Evolutionary conservation across 2,888 invertebrate genomes (phyloP).

Genomic region (Heliconius cydno): DNA sequence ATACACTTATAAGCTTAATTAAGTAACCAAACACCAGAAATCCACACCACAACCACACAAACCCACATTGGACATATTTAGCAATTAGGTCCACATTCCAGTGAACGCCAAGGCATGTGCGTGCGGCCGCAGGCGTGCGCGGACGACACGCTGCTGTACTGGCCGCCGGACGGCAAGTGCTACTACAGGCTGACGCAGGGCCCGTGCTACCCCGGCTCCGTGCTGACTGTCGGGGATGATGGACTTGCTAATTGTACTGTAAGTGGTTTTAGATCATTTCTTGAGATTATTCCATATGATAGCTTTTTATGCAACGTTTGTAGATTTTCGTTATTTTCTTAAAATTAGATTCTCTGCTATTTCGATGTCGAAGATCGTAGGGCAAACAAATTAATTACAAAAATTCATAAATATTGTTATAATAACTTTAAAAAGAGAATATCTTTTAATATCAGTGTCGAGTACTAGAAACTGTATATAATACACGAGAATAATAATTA

Average conservation of each 20-base stretch:
- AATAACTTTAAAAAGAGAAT: background rate
- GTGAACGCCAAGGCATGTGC: constrained; percentile 88
- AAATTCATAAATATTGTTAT: background rate
- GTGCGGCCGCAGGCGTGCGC: constrained; percentile 86
- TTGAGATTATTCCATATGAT: too few species aligned
- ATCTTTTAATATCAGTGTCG: background rate
- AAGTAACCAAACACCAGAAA: background rate
- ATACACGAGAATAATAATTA: background rate
- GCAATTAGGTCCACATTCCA: constrained; percentile 40
- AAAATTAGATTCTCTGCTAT: too few species aligned
- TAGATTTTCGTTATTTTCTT: background rate
- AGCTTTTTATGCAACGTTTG: background rate
- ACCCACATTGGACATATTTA: background rate
- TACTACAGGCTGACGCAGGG: constrained; percentile 88
- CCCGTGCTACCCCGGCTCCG: constrained; percentile 89
- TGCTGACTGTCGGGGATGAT: constrained; percentile 84
- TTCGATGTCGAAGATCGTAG: background rate
- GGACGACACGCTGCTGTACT: constrained; percentile 86
- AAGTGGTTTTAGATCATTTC: constrained; percentile 48
- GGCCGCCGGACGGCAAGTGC: constrained; percentile 90
- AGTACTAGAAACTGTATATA: background rate
- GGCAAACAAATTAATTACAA: background rate
- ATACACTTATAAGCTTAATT: background rate
- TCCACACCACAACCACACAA: background rate
- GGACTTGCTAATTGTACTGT: constrained; percentile 87